Base-by-base conservation (phyloP, 2,113 vertebrate genomes). In the Cyprinodon brontotheroides region DNA sequence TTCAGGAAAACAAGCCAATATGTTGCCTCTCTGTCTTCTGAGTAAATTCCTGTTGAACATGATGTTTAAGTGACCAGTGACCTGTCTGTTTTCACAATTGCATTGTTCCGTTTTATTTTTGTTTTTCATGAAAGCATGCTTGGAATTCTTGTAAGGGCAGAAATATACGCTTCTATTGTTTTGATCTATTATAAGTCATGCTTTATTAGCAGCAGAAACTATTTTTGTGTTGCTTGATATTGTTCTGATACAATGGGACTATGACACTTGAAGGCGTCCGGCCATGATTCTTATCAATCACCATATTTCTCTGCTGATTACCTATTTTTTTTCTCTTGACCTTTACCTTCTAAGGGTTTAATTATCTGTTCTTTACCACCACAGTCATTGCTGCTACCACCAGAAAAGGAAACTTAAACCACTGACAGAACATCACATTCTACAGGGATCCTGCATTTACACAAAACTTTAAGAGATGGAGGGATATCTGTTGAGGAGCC, bases 391-490 rank as follows among this genome's bases (percentile, higher is more conserved):
- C 71, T 57, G 70, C 72, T 53, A 68, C 79, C 53, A 17, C 65
- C 5, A 41, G 77, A 85, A 82, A 53, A 85, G 80, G 68, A 78
- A 82, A 7, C 85, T 57, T 86, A 69, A 68, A 12, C 68, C 74
- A 20, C 65, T 41, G 22, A 17, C 74, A 14, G 48, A 86, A 68
- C 45, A 75, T 61, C 81, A 83, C 77, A 53, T 39, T 43, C 65
- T 73, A 75, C 76, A 36, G 37, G 66, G 70, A 76, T 68, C 62
- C 77, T 60, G 48, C 80, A 47, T 74, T 79, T 1, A 59, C 68
- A 72, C 1, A 17, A 65, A 59, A 73, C 65, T 3, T 38, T 37
- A 74, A 65, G 76, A 84, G 75, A 94, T 94, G 94, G 89, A 92
- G 76, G 79, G 41, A 70, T 67, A 76, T 57, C 38, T 65, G 57